phyloP scores from a whole-genome alignment of 2,797 vertebrate species.

The Scyliorhinus canicula region DNA sequence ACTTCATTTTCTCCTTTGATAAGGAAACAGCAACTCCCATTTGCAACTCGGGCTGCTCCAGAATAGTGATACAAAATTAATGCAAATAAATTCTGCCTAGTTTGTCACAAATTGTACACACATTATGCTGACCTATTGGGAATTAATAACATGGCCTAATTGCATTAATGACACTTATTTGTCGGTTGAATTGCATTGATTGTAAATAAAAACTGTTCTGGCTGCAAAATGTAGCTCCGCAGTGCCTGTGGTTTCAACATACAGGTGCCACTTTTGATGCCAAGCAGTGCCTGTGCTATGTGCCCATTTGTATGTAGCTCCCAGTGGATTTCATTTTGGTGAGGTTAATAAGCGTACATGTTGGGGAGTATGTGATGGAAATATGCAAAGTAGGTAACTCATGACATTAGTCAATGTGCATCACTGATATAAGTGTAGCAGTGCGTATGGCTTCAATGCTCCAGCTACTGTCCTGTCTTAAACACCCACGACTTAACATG shows the following conservation, averaged over 20 bases:
- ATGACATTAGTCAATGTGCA: too few species aligned
- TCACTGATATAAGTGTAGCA: too few species aligned
- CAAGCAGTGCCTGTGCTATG: too few species aligned
- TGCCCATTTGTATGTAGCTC: too few species aligned
- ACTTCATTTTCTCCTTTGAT: neutral
- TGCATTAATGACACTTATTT: neutral
- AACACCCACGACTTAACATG: too few species aligned
- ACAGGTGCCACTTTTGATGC: too few species aligned
- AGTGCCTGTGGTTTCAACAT: neutral
- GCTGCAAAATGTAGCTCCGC: neutral
- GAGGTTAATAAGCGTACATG: too few species aligned
- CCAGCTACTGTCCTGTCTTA: too few species aligned
- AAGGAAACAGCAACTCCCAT: neutral
- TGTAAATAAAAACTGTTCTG: neutral
- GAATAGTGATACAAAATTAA: neutral
- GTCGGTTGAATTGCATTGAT: neutral
- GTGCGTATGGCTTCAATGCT: too few species aligned
- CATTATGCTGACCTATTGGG: neutral
- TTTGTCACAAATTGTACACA: neutral
- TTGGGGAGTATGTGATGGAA: too few species aligned
- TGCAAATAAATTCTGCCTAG: neutral
- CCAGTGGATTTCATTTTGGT: too few species aligned
- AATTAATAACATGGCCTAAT: neutral
- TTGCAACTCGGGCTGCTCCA: neutral
- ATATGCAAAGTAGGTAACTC: too few species aligned